Base-by-base conservation (phyloP, 2,797 vertebrate species). In the Alauda arvensis region DNA sequence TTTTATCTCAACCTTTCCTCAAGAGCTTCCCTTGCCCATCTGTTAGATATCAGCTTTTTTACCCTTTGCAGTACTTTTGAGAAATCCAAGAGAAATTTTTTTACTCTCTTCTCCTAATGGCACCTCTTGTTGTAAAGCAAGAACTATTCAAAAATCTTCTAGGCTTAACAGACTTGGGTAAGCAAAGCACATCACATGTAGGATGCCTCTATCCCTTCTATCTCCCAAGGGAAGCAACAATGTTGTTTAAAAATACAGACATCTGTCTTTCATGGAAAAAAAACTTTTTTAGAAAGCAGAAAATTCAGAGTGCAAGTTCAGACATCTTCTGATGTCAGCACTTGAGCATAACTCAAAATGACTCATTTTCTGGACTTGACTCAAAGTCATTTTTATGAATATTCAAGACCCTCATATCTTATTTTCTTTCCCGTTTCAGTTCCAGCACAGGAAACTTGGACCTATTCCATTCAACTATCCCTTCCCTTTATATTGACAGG, bases 361-460 rank as follows among this genome's bases (percentile, higher is more conserved):
- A 92, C 25, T 89, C 51, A 92, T 61, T 70, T 25, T 84, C 76
- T 90, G 78, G 51, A 79, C 65, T 71, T 74, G 84, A 79, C 57
- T 80, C 85, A 90, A 79, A 91, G 75, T 6, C 18, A 46, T 84
- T 92, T 89, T 79, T 89, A 89, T 74, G 13, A 91, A 77, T 88
- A 86, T 91, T 91, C 80, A 91, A 84, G 42, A 91, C 6, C 4
- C 6, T 78, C 12, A 24, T 45, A 57, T 56, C 28, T 57, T 4
- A 29, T 62, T 76, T 85, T 72, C 12, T 76, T 77, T 34, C 37
- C 45, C 3, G 0, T 26, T 80, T 72, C 29, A 69, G 8, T 75
- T 81, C 29, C 28, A 81, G 45, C 12, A 76, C n/a, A 53, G 61
- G 39, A 56, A 89, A 76, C 24, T 52, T 83, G 76, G 66, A 88